A percentile compares a stretch with the other conserved stretches of the same genome.
phyloP scores from a whole-genome alignment of 2,888 invertebrate genomes.

The Drosophila hawaiiensis region DNA sequence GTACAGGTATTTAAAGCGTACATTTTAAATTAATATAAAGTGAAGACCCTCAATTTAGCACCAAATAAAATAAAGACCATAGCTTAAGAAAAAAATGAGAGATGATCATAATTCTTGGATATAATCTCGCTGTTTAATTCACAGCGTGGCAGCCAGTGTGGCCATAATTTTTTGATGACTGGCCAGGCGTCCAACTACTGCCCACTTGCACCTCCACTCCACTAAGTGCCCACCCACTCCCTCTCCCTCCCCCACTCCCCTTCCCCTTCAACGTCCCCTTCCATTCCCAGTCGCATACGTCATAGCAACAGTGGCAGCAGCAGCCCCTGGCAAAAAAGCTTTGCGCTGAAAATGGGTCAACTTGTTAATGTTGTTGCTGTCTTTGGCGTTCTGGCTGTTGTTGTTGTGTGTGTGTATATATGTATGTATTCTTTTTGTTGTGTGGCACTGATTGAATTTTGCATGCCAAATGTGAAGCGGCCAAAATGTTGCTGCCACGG shows the following conservation, averaged over 20 bases:
- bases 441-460: constrained; percentile 74
- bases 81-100: background rate
- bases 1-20: constrained; percentile 1
- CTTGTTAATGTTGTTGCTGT: constrained; percentile 43
- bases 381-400: constrained; percentile 29
- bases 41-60: background rate
- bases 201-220: constrained; percentile 2
- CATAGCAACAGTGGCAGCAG: constrained; percentile 48
- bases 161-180: constrained; percentile 76
- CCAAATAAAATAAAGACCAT: background rate
- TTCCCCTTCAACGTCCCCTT: background rate
- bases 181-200: constrained; percentile 35
- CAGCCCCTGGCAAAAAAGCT: constrained; percentile 77
- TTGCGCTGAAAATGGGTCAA: constrained; percentile 75
- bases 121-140: constrained; percentile 31
- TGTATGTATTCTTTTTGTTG: constrained; percentile 37
- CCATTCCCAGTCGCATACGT: constrained; percentile 62
- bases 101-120: constrained; percentile 24
- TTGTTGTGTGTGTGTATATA: constrained; percentile 39
- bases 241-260: background rate
- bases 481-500: constrained; percentile 19
- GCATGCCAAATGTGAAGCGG: constrained; percentile 69
- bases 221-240: background rate
- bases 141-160: constrained; percentile 55
- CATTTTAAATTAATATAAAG: constrained; percentile 5